phyloP scores from a whole-genome alignment of 1,140 invertebrate genomes.

The Bemisia tabaci region DNA sequence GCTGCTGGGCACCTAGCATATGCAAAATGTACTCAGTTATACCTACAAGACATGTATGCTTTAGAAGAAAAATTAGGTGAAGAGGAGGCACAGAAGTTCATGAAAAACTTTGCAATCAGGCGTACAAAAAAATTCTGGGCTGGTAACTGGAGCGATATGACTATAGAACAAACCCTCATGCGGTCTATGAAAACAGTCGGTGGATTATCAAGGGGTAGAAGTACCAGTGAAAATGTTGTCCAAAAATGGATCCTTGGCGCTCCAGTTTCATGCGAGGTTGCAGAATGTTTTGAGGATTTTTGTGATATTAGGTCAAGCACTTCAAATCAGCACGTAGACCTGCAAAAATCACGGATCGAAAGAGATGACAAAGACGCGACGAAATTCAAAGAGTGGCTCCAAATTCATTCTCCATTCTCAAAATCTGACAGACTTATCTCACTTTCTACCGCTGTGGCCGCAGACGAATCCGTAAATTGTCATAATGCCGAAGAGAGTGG shows the following conservation, averaged over 20 bases:
- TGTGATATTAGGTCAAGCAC: slow-evolving; percentile 25
- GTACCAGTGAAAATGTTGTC: slow-evolving; percentile 27
- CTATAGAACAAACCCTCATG: slow-evolving; percentile 30
- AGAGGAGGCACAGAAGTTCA: too few relatives aligned
- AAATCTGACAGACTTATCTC: neutral
- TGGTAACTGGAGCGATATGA: slow-evolving; percentile 30
- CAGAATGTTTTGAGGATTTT: slow-evolving; percentile 24
- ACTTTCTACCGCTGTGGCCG: slow-evolving; percentile 1
- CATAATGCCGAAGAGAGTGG: neutral
- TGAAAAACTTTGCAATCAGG: too few relatives aligned
- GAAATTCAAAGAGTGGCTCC: slow-evolving; percentile 28
- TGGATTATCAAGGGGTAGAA: slow-evolving; percentile 27
- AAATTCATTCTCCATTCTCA: slow-evolving; percentile 12
- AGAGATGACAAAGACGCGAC: slow-evolving; percentile 27
- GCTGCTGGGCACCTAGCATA: slow-evolving; percentile 24
- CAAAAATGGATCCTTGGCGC: slow-evolving; percentile 29
- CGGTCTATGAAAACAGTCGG: slow-evolving; percentile 31
- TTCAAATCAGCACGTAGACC: slow-evolving; percentile 32
- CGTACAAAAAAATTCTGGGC: too few relatives aligned
- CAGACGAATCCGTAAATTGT: neutral
- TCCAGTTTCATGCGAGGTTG: slow-evolving; percentile 21
- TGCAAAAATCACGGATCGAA: slow-evolving; percentile 27
- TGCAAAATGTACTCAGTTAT: slow-evolving; percentile 9
- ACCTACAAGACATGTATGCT: slow-evolving; percentile 5
- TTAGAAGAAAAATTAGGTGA: too few relatives aligned